Conservation (phyloP, 2,113 vertebrate genomes). For the Syngnathoides biaculeatus region DNA sequence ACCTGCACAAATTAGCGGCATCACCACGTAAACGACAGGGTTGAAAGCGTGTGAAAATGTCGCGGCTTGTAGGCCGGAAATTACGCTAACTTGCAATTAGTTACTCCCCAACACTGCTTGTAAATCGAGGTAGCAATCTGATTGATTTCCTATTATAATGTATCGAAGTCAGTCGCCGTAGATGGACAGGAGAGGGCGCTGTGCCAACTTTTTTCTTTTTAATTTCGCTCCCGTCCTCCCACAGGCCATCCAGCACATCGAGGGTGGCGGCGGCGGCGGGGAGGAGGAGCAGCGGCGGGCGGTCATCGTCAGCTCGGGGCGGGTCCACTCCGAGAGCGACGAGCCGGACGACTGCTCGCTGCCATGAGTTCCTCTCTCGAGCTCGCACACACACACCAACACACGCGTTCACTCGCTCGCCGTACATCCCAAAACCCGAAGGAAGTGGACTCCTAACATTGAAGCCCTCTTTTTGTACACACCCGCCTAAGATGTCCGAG, state of each 20-base stretch:
- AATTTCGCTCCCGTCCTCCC: not conserved
- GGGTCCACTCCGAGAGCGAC: constrained; percentile 81
- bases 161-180: not conserved
- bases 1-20: too few relatives aligned
- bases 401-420: constrained; percentile 19
- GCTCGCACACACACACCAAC: constrained; percentile 27
- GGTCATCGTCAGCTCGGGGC: constrained; percentile 84
- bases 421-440: constrained; percentile 24
- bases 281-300: constrained; percentile 89
- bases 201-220: not conserved
- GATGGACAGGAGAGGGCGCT: constrained; percentile 44
- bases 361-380: constrained; percentile 76
- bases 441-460: constrained; percentile 48
- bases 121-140: too few relatives aligned
- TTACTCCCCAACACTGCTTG: too few relatives aligned
- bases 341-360: constrained; percentile 81
- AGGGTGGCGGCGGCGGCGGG: constrained; percentile 81
- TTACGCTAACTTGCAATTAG: too few relatives aligned
- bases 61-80: too few relatives aligned
- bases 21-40: too few relatives aligned
- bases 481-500: constrained; percentile 33
- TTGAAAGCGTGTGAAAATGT: too few relatives aligned
- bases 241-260: constrained; percentile 99
- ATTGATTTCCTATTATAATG: not conserved
- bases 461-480: constrained; percentile 51